Conservation (phyloP, 2,113 vertebrate genomes). For the Apaloderma vittatum region DNA sequence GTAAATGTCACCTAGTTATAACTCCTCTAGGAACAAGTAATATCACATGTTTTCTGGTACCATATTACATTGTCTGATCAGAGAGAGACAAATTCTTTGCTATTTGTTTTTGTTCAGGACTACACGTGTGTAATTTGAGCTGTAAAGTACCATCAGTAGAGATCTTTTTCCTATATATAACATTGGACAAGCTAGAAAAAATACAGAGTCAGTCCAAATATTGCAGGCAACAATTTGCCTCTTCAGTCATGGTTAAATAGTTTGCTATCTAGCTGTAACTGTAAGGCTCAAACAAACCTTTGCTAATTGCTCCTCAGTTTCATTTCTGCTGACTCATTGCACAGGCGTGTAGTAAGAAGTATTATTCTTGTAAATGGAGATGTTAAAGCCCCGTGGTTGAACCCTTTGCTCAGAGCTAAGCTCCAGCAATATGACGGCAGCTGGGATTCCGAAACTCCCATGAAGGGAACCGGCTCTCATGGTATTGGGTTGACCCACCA, state of each 20-base stretch:
- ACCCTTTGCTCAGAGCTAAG: neutral
- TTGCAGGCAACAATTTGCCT: neutral
- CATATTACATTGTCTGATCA: neutral
- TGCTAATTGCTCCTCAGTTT: neutral
- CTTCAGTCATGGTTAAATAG: neutral
- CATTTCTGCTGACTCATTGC: neutral
- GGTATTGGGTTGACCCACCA: neutral
- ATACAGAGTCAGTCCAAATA: neutral
- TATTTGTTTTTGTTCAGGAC: neutral
- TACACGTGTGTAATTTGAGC: neutral
- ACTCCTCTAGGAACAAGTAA: slow-evolving; percentile 22
- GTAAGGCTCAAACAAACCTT: neutral
- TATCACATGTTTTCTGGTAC: neutral
- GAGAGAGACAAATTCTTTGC: slow-evolving; percentile 3
- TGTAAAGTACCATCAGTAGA: neutral
- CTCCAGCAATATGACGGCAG: neutral
- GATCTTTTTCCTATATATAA: neutral
- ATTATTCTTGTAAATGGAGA: neutral
- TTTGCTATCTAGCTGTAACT: neutral
- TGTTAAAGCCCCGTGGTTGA: neutral
- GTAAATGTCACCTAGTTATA: slow-evolving; percentile 46
- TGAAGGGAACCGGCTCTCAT: neutral
- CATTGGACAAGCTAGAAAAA: neutral
- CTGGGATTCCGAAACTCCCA: neutral
- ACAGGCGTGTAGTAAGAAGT: neutral